Evolutionary conservation across 2,888 invertebrate genomes (phyloP).

Genomic region (Seladonia tumulorum): DNA sequence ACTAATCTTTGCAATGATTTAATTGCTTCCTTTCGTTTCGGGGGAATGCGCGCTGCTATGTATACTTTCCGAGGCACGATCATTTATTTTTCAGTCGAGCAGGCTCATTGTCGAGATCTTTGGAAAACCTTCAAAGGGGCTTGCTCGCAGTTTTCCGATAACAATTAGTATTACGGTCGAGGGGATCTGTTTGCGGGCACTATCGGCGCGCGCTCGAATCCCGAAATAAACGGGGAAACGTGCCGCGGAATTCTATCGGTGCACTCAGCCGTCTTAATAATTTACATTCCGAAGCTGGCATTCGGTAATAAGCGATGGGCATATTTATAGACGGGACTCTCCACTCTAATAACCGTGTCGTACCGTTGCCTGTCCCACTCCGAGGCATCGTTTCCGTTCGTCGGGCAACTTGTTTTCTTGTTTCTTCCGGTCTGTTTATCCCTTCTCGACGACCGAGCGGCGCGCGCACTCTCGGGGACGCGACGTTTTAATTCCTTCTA

Average conservation of each 20-base stretch:
- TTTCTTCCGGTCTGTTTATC: slow-evolving; percentile 22
- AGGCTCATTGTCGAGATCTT: not conserved
- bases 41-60: fast-evolving
- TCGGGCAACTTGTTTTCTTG: slow-evolving; percentile 55
- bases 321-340: slow-evolving; percentile 63
- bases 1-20: not conserved
- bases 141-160: not conserved
- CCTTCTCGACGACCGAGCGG: not conserved
- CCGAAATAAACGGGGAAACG: slow-evolving; percentile 64
- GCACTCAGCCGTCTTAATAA: slow-evolving; percentile 65
- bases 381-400: slow-evolving; percentile 43
- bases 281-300: slow-evolving; percentile 64
- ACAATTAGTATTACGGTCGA: slow-evolving; percentile 37
- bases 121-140: not conserved
- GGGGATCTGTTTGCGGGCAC: slow-evolving; percentile 14
- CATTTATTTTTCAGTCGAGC: not conserved
- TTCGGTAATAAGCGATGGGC: slow-evolving; percentile 67
- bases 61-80: not conserved
- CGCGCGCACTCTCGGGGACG: slow-evolving; percentile 22
- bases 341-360: slow-evolving; percentile 54
- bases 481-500: slow-evolving; percentile 59
- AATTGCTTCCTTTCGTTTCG: not conserved
- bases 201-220: slow-evolving; percentile 27
- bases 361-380: slow-evolving; percentile 27
- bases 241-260: slow-evolving; percentile 66